Percentiles rank a stretch among this genome's conserved stretches.
Conservation (phyloP, 2,113 vertebrate species). For the Gracilinanus agilis region DNA sequence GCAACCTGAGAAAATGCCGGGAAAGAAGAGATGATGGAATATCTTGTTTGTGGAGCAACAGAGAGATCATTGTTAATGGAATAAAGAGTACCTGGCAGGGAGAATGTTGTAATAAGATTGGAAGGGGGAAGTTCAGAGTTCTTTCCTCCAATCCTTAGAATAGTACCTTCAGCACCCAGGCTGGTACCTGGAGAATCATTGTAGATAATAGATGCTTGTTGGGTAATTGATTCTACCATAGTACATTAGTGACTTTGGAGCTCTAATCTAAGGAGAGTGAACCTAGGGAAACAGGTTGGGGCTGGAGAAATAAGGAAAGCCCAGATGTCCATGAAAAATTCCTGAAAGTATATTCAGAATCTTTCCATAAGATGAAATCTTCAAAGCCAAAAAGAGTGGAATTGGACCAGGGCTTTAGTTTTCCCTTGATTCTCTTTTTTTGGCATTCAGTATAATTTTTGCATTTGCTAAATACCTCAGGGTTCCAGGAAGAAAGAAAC, state of each 20-base stretch:
- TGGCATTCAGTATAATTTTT: constrained; percentile 40
- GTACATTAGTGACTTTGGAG: not conserved
- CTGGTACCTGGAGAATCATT: not conserved
- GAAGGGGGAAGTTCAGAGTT: not conserved
- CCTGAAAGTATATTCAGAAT: constrained; percentile 6
- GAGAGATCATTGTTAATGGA: not conserved
- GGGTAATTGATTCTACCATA: not conserved
- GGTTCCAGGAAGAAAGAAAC: constrained; percentile 56
- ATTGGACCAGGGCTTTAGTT: not conserved
- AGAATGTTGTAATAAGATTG: not conserved
- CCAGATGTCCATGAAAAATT: not conserved
- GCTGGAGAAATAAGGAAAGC: not conserved
- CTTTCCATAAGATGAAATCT: not conserved
- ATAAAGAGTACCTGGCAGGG: not conserved
- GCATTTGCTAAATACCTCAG: constrained; percentile 55
- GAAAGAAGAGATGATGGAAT: not conserved
- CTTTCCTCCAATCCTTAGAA: not conserved
- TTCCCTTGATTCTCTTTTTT: constrained; percentile 33
- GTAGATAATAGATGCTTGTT: not conserved
- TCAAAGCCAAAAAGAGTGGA: constrained; percentile 18
- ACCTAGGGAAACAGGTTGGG: not conserved
- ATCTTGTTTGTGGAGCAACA: not conserved
- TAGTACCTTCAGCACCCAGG: not conserved
- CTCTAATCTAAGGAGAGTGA: constrained; percentile 9
- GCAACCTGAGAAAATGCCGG: not conserved